Evolutionary conservation across 2,797 vertebrate genomes (phyloP), one percentile per base, ranked within the genome.

Genomic region (Trichosurus vulpecula): DNA sequence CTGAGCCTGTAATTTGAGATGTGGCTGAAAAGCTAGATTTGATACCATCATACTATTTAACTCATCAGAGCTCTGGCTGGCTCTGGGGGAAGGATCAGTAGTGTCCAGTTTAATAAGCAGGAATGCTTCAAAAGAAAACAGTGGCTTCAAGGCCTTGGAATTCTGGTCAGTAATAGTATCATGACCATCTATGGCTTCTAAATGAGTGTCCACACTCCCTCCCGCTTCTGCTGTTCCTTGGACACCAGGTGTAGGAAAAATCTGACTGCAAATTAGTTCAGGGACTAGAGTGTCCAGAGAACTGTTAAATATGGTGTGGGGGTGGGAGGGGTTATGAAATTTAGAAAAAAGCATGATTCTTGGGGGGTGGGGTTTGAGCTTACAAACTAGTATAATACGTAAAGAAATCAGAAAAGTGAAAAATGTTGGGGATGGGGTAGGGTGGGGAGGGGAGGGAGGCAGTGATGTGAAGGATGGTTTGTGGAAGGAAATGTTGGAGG

Each of bases 1-100:
- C 93, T 22, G 56, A 92, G 94, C 57, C 90, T 95, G 81, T 98
- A 93, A 93, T 94, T 96, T 57, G 91, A 92, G 92, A 92, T 29
- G 81, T 93, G 96, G 93, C 91, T 95, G 90, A 92, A 81, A 91
- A 81, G 94, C 96, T 95, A 61, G 91, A 91, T 94, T 90, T 91
- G 92, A 97, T 54, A 90, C 61, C 56, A 92, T 25, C 12, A 3
- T 89, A 66, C 90, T 12, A 52, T 96, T 74, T 94, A 57, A 56
- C 92, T 81, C 93, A 81, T 14, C 0, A 13, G 54, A 30, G 10
- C 54, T 58, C 91, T 96, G 66, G 81, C 0, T 4, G 89, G 56
- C 61, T 54, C 87, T 56, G 55, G 90, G 6, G 55, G 16, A 25
- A 19, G 2, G 27, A 9, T 11, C 12, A n/a, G 58, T 1, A 14